phyloP scores from a whole-genome alignment of 23 tunicate genomes.

The Clavelina lepadiformis region DNA sequence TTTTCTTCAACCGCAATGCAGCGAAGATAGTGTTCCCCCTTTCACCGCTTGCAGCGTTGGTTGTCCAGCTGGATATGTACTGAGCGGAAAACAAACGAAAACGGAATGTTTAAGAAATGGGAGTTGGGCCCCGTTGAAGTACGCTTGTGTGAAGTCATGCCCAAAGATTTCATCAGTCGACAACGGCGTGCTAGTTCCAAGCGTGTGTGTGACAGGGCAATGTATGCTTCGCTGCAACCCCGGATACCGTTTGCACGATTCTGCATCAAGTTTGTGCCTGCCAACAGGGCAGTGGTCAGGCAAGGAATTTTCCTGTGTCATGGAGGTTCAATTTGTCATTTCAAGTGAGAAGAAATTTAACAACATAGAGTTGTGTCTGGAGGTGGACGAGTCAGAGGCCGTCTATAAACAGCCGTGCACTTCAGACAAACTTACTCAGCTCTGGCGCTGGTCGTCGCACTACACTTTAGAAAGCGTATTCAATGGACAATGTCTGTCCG shows the following conservation, averaged over 20 bases:
- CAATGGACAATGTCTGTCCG: background rate
- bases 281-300: background rate
- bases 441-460: background rate
- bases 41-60: constrained; percentile 12
- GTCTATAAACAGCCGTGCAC: background rate
- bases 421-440: background rate
- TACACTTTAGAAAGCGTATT: background rate
- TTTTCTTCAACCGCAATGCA: background rate
- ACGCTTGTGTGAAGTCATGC: constrained; percentile 15
- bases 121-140: constrained; percentile 12
- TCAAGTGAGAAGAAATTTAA: background rate
- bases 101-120: constrained; percentile 15
- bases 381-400: background rate
- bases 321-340: background rate
- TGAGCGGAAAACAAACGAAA: background rate
- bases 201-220: constrained; percentile 18
- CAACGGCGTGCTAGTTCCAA: constrained; percentile 11
- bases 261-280: background rate
- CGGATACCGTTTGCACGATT: constrained; percentile 26
- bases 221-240: constrained; percentile 36
- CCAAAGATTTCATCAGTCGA: constrained; percentile 1
- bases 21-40: background rate
- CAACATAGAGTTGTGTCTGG: background rate
- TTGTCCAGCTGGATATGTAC: constrained; percentile 24
- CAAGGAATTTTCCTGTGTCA: background rate